Evolutionary conservation across 2,888 invertebrate species (phyloP), one percentile per base, ranked within the genome.

Genomic region (Atethmia centrago): DNA sequence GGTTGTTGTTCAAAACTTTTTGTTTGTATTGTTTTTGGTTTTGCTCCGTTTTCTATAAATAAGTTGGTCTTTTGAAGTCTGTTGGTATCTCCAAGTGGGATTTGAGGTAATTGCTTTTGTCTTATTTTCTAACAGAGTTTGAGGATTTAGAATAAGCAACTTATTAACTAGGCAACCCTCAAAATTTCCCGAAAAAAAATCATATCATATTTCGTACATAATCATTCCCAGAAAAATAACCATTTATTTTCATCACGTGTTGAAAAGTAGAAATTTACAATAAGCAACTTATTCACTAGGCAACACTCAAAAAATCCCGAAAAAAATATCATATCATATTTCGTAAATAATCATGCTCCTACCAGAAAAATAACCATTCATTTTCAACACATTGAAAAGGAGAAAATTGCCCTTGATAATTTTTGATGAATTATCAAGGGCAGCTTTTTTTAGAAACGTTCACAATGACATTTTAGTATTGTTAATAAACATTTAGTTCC

Each of bases 1-100:
- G 82, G 76, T 75, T 79, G 74, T 80, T 79, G 79, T 79, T 85
- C 14, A 68, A 63, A 87, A 82, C 40, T 75, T 84, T 71, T 76
- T 74, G 77, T 78, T 76, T 83, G 53, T 42, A 70, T 31, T 67
- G 49, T 49, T 58, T 80, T 66, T 71, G 67, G 47, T 55, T 79
- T 45, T 31, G 56, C n/a, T 55, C 19, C n/a, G 40, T 78, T 56
- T 78, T 71, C 66, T 64, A 64, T n/a, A 64, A 59, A 59, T 79
- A 63, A 80, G 42, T 79, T 77, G 40, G 36, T 45, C 36, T 78
- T 80, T 55, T 59, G 63, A 82, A 64, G 58, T 72, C 64, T 19
- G 25, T 36, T 51, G 53, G 14, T 40, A 28, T 19, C 40, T 49
- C 31, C 21, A 36, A 53, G 62, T 77, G 53, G 51, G 68, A 28